Conservation (phyloP, 1,140 invertebrate genomes). For the Pentalonia nigronervosa region DNA sequence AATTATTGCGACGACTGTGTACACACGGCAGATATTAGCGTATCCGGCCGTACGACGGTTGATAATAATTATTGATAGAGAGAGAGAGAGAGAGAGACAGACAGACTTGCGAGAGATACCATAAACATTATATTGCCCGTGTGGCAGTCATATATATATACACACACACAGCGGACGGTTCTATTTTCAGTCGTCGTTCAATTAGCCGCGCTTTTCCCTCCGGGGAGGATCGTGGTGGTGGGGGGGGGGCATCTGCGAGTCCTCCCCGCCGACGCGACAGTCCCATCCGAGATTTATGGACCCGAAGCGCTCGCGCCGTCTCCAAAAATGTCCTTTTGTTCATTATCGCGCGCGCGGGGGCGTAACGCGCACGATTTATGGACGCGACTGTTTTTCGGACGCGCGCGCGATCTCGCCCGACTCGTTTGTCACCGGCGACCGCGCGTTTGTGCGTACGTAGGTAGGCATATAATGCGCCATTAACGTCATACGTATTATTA, state of each 20-base stretch:
- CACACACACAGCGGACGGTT: conserved; percentile 4
- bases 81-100: not conserved
- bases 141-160: not conserved
- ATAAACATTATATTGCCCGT: not conserved
- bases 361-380: conserved; percentile 21
- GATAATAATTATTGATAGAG: conserved; percentile 10
- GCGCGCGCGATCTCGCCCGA: not conserved
- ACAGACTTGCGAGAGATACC: not conserved
- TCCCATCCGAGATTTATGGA: conserved; percentile 40
- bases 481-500: not conserved
- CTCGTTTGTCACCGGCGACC: not conserved
- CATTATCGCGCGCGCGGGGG: conserved; percentile 24
- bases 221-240: not conserved
- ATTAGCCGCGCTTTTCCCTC: conserved; percentile 12
- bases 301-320: not conserved
- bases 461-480: not conserved
- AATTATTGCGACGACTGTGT: not conserved
- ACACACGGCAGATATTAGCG: not conserved
- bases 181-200: conserved; percentile 45
- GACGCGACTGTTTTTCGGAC: conserved; percentile 23
- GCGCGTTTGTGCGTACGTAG: not conserved
- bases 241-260: not conserved
- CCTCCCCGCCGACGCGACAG: not conserved
- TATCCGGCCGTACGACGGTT: not conserved
- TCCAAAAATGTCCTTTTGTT: conserved; percentile 52